phyloP scores from a whole-genome alignment of 2,797 vertebrate species.

The Anolis apletophallus region DNA sequence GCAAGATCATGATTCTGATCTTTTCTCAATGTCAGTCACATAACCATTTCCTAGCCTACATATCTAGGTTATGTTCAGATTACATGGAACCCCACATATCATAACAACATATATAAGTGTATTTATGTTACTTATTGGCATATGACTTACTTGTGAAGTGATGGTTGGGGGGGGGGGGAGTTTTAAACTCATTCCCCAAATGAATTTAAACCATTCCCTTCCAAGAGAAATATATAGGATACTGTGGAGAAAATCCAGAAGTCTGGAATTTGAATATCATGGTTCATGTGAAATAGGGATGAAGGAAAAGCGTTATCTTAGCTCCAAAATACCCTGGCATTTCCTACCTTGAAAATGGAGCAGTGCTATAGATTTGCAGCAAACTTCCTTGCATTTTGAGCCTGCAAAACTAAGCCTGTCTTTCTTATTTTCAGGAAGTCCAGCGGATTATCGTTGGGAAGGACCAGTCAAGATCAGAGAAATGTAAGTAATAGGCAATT shows the following conservation, averaged over 20 bases:
- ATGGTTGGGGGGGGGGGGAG: accelerated
- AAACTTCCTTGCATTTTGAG: neutral
- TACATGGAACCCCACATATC: neutral
- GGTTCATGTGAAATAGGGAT: neutral
- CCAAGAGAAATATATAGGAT: too few species aligned
- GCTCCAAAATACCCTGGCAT: too few species aligned
- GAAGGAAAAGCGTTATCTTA: too few species aligned
- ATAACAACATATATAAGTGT: neutral
- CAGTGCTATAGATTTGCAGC: neutral
- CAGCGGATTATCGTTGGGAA: conserved; percentile 73
- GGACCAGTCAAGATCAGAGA: conserved; percentile 70
- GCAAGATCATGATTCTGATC: conserved; percentile 31
- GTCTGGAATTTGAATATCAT: neutral
- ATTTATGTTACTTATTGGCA: too few species aligned
- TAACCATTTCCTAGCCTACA: neutral
- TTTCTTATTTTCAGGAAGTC: conserved; percentile 77
- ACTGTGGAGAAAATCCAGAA: neutral
- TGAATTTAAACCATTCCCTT: too few species aligned
- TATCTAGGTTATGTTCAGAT: neutral
- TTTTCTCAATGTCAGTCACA: neutral
- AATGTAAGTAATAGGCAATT: conserved; percentile 68
- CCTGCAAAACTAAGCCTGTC: neutral
- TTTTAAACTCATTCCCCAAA: neutral
- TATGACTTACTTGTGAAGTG: too few species aligned
- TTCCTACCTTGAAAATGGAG: neutral